phyloP scores from a whole-genome alignment of 2,888 invertebrate genomes.

The Biston stratarius region DNA sequence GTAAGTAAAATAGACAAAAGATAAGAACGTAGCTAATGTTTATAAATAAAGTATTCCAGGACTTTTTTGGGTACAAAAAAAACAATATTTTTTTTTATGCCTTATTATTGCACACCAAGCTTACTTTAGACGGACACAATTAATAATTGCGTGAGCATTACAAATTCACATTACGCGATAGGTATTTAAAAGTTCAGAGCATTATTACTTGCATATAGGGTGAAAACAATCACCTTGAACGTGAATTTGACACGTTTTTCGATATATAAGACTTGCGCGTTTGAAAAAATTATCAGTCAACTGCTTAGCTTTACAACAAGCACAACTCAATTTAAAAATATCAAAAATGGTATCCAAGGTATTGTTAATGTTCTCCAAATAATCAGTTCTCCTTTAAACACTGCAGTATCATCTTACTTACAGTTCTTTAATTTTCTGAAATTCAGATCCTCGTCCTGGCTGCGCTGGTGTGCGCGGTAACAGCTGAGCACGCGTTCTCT shows the following conservation, averaged over 20 bases:
- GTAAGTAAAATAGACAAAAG: too few species aligned
- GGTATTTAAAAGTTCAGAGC: slow-evolving; percentile 22
- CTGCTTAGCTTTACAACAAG: slow-evolving; percentile 35
- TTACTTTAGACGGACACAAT: slow-evolving; percentile 10
- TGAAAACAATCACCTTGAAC: slow-evolving; percentile 53
- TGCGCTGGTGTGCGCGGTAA: slow-evolving; percentile 40
- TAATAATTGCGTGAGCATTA: slow-evolving; percentile 25
- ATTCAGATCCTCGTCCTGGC: slow-evolving; percentile 30
- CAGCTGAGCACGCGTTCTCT: slow-evolving; percentile 50
- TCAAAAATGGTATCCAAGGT: slow-evolving; percentile 57
- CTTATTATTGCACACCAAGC: neutral
- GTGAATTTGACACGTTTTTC: slow-evolving; percentile 34
- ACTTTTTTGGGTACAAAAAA: too few species aligned
- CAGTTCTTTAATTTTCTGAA: too few species aligned
- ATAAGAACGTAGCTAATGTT: too few species aligned
- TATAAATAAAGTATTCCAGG: too few species aligned
- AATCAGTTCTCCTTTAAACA: neutral
- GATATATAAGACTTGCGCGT: slow-evolving; percentile 58
- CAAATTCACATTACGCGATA: slow-evolving; percentile 22
- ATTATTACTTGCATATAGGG: slow-evolving; percentile 32
- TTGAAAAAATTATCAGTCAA: slow-evolving; percentile 52
- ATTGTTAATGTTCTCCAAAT: slow-evolving; percentile 12
- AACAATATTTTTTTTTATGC: neutral
- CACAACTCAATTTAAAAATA: slow-evolving; percentile 3
- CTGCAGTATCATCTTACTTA: too few species aligned